Conservation (phyloP, 1,140 invertebrate species). For the Battus philenor region DNA sequence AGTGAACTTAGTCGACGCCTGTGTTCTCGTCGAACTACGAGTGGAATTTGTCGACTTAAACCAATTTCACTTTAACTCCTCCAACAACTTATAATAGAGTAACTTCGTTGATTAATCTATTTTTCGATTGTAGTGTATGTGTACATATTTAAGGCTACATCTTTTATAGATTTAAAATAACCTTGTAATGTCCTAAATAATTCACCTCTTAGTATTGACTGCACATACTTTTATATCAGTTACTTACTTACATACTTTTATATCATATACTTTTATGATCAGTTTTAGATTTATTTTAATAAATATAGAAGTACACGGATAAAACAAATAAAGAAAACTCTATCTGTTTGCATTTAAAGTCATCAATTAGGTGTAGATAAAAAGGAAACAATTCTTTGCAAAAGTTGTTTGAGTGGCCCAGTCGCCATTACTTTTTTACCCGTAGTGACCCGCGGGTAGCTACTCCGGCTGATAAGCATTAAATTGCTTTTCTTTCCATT, state of each 20-base stretch:
- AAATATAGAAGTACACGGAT: too few relatives aligned
- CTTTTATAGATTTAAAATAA: too few relatives aligned
- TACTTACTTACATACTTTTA: too few relatives aligned
- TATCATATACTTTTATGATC: too few relatives aligned
- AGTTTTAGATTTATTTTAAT: too few relatives aligned
- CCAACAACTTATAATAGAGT: constrained; percentile 72
- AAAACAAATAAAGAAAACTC: too few relatives aligned
- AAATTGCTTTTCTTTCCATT: constrained; percentile 67
- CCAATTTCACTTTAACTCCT: constrained; percentile 60
- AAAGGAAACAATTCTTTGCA: constrained; percentile 18
- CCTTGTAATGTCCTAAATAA: too few relatives aligned
- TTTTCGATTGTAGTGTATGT: constrained; percentile 42
- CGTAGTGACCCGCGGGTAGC: constrained; percentile 40
- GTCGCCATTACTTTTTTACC: constrained; percentile 42
- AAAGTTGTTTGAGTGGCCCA: constrained; percentile 28
- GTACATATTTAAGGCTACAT: constrained; percentile 21
- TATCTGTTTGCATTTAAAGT: constrained; percentile 4
- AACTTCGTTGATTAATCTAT: constrained; percentile 68
- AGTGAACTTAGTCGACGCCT: constrained; percentile 46
- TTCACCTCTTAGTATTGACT: neutral
- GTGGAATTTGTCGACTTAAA: constrained; percentile 69
- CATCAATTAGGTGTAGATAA: constrained; percentile 16
- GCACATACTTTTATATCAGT: too few relatives aligned
- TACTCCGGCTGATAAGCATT: constrained; percentile 58
- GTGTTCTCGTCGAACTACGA: constrained; percentile 53